phyloP scores from a whole-genome alignment of 2,113 vertebrate genomes.

The Glaucidium brasilianum region DNA sequence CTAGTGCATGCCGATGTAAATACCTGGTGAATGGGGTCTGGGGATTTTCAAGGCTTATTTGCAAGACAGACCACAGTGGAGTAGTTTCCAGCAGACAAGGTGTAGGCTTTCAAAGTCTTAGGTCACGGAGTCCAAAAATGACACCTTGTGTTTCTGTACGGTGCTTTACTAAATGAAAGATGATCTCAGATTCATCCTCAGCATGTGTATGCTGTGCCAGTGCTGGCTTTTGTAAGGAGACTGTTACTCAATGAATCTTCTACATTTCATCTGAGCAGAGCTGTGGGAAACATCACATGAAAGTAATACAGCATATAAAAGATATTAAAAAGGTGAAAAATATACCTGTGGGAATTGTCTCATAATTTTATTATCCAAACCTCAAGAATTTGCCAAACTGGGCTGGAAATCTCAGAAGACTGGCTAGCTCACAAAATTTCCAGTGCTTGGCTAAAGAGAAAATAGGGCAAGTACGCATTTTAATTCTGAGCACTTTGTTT shows the following conservation, averaged over 20 bases:
- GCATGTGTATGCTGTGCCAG: not conserved
- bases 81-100: conserved; percentile 11
- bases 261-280: conserved; percentile 24
- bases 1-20: not conserved
- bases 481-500: conserved; percentile 24
- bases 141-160: conserved; percentile 8
- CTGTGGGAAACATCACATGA: conserved; percentile 51
- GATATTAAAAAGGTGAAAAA: conserved; percentile 58
- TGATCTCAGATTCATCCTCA: conserved; percentile 1
- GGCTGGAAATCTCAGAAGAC: conserved; percentile 20
- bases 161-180: conserved; percentile 14
- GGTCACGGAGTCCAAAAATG: not conserved
- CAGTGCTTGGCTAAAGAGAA: not conserved
- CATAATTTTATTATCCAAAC: conserved; percentile 51
- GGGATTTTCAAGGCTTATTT: conserved; percentile 22
- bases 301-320: conserved; percentile 47
- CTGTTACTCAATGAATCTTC: conserved; percentile 36
- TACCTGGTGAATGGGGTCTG: not conserved
- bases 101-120: conserved; percentile 7
- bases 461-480: conserved; percentile 25
- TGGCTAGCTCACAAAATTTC: not conserved
- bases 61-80: not conserved
- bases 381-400: conserved; percentile 36
- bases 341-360: conserved; percentile 45
- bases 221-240: conserved; percentile 21